Conservation (phyloP, 2,888 invertebrate genomes). For the Diachrysia chrysitis region DNA sequence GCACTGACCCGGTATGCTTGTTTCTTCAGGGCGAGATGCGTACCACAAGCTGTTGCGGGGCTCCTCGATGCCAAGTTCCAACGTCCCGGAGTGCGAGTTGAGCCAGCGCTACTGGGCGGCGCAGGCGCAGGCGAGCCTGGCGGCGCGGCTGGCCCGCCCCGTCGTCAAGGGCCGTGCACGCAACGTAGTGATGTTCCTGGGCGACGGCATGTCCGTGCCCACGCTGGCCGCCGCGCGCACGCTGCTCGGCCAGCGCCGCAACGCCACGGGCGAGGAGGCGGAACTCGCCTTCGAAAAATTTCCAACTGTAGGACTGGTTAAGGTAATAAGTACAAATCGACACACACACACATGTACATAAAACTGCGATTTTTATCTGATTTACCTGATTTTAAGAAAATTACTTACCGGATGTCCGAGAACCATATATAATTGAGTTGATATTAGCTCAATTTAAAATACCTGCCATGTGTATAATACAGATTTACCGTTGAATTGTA, state of each 20-base stretch:
- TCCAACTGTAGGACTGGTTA: slow-evolving; percentile 90
- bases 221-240: slow-evolving; percentile 91
- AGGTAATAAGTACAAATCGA: slow-evolving; percentile 78
- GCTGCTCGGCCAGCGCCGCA: slow-evolving; percentile 89
- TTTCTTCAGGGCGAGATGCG: slow-evolving; percentile 47
- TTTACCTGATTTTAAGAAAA: too few relatives aligned
- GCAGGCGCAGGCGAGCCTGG: slow-evolving; percentile 80
- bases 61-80: neutral
- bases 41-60: slow-evolving; percentile 36
- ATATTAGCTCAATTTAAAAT: too few relatives aligned
- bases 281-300: slow-evolving; percentile 90
- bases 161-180: slow-evolving; percentile 62
- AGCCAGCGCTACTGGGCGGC: slow-evolving; percentile 80
- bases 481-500: too few relatives aligned
- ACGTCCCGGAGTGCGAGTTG: slow-evolving; percentile 46
- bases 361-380: neutral
- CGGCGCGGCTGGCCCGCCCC: slow-evolving; percentile 62
- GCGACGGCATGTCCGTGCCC: slow-evolving; percentile 93
- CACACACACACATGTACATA: too few relatives aligned
- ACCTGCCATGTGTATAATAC: too few relatives aligned
- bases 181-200: slow-evolving; percentile 92
- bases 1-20: neutral
- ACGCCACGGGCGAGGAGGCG: slow-evolving; percentile 89
- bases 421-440: too few relatives aligned
- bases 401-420: too few relatives aligned